Conservation (phyloP, 2,113 vertebrate genomes). For the Mohoua ochrocephala region DNA sequence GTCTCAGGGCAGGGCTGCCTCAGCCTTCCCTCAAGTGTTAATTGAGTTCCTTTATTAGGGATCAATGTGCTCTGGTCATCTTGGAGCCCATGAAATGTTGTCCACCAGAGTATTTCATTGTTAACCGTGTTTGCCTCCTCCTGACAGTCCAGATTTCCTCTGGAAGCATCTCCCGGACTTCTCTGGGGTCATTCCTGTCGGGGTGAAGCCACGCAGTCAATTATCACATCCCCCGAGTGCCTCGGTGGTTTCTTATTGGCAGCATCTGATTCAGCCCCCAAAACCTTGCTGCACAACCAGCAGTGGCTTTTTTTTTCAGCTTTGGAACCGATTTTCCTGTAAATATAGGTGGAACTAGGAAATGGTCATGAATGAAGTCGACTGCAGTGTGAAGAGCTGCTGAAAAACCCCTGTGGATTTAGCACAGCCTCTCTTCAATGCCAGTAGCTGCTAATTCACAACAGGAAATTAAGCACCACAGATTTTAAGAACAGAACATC, state of each 20-base stretch:
- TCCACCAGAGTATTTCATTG: neutral
- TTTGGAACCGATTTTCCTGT: neutral
- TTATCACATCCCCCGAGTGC: neutral
- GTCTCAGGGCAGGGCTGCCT: slow-evolving; percentile 44
- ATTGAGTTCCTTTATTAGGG: neutral
- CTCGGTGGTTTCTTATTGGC: neutral
- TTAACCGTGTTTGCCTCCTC: neutral
- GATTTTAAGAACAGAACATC: neutral
- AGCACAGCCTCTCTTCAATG: neutral
- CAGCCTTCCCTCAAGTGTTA: neutral
- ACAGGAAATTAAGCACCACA: neutral
- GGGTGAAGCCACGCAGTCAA: neutral
- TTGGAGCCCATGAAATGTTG: neutral
- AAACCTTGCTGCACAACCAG: neutral
- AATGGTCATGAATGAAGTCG: neutral
- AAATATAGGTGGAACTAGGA: neutral
- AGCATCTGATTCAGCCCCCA: neutral
- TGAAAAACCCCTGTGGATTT: neutral
- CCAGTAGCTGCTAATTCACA: neutral
- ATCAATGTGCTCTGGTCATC: neutral
- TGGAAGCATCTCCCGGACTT: neutral
- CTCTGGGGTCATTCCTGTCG: neutral
- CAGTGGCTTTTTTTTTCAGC: neutral
- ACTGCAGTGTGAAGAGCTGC: neutral
- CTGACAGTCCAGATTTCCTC: neutral